These are phyloP conservation scores for Drosophila melanosoma DNA, from an alignment of 2,888 invertebrate species.

Conservation along the genomic window DNA sequence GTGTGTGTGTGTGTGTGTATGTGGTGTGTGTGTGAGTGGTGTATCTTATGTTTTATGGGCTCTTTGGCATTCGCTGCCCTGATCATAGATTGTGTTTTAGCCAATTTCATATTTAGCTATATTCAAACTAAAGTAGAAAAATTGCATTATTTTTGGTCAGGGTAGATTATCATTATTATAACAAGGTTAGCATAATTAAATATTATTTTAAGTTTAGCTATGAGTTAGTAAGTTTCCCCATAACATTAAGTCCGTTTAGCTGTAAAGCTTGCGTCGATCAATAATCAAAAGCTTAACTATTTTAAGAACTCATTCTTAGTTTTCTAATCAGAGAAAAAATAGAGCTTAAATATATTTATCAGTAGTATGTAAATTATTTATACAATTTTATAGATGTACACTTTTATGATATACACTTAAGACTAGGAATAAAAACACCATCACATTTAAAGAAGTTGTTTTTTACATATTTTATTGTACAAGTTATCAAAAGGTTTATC, in stretches of 20 bases:
- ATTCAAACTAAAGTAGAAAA: conserved; percentile 17
- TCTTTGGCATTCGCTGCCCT: conserved; percentile 36
- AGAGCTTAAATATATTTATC: no score
- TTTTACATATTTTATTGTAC: conserved; percentile 55
- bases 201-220: neutral
- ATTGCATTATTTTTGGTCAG: conserved; percentile 1
- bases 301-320: neutral
- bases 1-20: neutral
- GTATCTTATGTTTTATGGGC: conserved; percentile 31
- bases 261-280: neutral
- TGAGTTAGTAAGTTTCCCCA: neutral
- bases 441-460: conserved; percentile 32
- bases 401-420: neutral
- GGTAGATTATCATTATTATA: neutral
- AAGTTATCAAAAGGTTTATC: conserved; percentile 58
- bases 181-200: conserved; percentile 1
- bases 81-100: conserved; percentile 31
- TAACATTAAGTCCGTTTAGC: neutral
- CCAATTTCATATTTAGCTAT: conserved; percentile 7
- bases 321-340: neutral
- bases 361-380: no score
- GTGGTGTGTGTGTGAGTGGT: neutral
- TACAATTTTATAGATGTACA: neutral
- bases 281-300: neutral
- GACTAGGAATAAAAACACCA: conserved; percentile 44